phyloP scores from a whole-genome alignment of 2,797 vertebrate species.

The Chrosomus eos region DNA sequence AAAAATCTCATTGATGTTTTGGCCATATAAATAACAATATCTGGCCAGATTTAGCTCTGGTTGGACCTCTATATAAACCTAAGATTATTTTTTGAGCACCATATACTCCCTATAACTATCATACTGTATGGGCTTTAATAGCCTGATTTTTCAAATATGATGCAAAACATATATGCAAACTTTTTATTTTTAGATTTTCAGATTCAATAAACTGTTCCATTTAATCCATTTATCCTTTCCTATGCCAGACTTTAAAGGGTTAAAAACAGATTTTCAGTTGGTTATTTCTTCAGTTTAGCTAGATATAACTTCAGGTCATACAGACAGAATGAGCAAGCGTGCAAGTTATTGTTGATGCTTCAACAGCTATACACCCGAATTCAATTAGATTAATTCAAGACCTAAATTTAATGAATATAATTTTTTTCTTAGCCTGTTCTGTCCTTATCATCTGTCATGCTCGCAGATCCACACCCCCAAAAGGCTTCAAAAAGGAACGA shows the following conservation, averaged over 20 bases:
- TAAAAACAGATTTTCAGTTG: not conserved
- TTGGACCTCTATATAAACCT: not conserved
- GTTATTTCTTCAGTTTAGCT: not conserved
- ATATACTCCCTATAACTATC: not conserved
- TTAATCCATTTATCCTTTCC: not conserved
- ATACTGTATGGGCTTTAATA: not conserved
- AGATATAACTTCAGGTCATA: not conserved
- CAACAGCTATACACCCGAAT: not conserved
- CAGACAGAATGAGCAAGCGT: not conserved
- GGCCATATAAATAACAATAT: not conserved
- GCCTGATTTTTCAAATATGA: not conserved
- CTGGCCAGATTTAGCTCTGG: not conserved
- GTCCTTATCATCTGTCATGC: slow-evolving; percentile 10
- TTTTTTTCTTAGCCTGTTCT: not conserved
- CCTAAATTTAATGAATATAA: not conserved
- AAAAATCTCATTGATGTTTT: not conserved
- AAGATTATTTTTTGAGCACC: not conserved
- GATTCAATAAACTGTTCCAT: not conserved
- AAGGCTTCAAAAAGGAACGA: slow-evolving; percentile 47
- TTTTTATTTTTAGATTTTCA: not conserved
- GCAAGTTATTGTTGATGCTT: not conserved
- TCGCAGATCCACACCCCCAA: not conserved
- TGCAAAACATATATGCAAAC: not conserved
- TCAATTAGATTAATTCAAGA: not conserved
- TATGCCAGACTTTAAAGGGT: not conserved